Conservation (phyloP, 2,888 invertebrate species). For the Euclidia mi region DNA sequence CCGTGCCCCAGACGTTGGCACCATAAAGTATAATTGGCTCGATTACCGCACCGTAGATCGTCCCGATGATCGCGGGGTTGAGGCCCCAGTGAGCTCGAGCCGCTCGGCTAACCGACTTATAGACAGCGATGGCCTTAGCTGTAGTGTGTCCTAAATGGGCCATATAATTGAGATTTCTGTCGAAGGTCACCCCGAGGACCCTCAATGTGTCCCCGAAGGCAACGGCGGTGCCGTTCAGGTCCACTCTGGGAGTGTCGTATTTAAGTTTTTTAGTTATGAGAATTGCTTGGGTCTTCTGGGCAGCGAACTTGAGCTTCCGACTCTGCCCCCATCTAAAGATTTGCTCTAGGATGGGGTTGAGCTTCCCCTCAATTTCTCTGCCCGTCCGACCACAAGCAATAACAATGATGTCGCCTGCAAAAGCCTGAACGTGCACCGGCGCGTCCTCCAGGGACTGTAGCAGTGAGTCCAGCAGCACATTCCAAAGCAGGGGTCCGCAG, state of each 20-base stretch:
- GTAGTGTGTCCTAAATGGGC: background rate
- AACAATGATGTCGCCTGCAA: constrained; percentile 18
- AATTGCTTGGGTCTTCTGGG: background rate
- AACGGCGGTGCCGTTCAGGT: background rate
- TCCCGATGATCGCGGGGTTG: background rate
- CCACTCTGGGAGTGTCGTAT: background rate
- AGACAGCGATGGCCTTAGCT: background rate
- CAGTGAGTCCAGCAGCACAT: constrained; percentile 19
- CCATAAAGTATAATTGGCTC: background rate
- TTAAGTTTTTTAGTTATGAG: background rate
- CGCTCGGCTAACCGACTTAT: background rate
- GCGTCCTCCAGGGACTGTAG: background rate
- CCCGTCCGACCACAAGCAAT: background rate
- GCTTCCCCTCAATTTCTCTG: no score
- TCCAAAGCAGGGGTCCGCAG: constrained; percentile 23
- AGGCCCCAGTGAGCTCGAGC: background rate
- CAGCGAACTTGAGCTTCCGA: background rate
- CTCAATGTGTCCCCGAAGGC: background rate
- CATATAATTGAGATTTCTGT: background rate
- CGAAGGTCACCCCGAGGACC: background rate
- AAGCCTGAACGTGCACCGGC: constrained; percentile 10
- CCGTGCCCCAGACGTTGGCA: background rate
- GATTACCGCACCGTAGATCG: background rate
- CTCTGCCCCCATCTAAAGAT: background rate
- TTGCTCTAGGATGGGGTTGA: background rate